A percentile compares a stretch with the other conserved stretches of the same genome.
Conservation (phyloP, 2,113 vertebrate species). For the Micromys minutus region DNA sequence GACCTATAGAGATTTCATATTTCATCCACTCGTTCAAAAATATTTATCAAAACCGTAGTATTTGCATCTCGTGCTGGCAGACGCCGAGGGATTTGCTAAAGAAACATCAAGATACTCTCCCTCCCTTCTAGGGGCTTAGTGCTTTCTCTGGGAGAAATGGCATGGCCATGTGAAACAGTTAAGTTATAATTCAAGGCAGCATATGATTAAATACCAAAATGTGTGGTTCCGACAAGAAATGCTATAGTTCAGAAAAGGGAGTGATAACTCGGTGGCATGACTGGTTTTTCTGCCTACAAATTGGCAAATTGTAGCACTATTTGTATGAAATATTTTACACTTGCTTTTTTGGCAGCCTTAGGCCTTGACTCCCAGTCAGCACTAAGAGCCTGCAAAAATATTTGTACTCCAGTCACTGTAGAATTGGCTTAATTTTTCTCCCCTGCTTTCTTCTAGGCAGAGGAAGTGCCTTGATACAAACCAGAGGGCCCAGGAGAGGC, state of each 20-base stretch:
- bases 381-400: constrained; percentile 70
- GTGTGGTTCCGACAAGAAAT: constrained; percentile 63
- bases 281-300: constrained; percentile 71
- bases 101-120: constrained; percentile 63
- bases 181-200: constrained; percentile 74
- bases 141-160: constrained; percentile 49
- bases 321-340: constrained; percentile 79
- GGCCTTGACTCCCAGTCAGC: constrained; percentile 77
- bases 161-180: constrained; percentile 61
- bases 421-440: constrained; percentile 25
- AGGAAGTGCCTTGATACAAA: constrained; percentile 55
- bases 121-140: constrained; percentile 61
- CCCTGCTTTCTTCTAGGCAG: neutral
- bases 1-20: constrained; percentile 63
- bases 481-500: constrained; percentile 33
- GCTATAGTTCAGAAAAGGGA: constrained; percentile 68
- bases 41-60: constrained; percentile 68
- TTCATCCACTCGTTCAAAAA: constrained; percentile 64
- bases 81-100: constrained; percentile 63
- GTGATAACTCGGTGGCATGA: constrained; percentile 53
- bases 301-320: constrained; percentile 74
- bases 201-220: constrained; percentile 75
- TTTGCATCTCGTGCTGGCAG: constrained; percentile 71
- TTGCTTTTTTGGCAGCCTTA: constrained; percentile 79
- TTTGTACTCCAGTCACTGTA: constrained; percentile 52